phyloP scores from a whole-genome alignment of 37 sponge, comb jelly and placozoan genomes.

The Agelas oroides region DNA sequence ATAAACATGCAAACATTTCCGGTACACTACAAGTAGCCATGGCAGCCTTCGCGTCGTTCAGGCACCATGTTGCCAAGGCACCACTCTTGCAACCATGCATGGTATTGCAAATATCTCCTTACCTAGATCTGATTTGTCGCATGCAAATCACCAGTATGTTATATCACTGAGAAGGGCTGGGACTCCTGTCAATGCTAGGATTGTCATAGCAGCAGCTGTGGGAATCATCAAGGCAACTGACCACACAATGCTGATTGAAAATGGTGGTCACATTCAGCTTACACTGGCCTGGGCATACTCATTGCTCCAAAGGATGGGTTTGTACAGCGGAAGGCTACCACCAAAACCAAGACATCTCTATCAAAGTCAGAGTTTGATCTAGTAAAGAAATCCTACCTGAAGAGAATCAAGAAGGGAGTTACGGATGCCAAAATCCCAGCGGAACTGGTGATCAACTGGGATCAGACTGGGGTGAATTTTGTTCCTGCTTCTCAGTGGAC shows the following conservation, averaged over 20 bases:
- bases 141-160: constrained; percentile 25
- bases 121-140: no score
- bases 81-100: no score
- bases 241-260: constrained; percentile 36
- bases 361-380: constrained; percentile 13
- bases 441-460: constrained; percentile 23
- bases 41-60: no score
- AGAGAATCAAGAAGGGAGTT: constrained; percentile 18
- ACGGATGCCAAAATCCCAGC: neutral
- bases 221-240: constrained; percentile 42
- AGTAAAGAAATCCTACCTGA: constrained; percentile 17
- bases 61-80: no score
- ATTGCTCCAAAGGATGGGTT: no score
- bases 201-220: constrained; percentile 30
- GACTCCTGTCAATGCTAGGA: constrained; percentile 25
- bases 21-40: no score
- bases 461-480: constrained; percentile 29
- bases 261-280: constrained; percentile 19
- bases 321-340: no score
- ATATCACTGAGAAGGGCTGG: constrained; percentile 35
- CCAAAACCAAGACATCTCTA: no score
- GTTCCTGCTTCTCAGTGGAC: constrained; percentile 2
- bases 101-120: no score
- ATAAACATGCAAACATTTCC: no score
- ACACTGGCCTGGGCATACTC: no score